These are phyloP conservation scores for Aspidiotus rigidus DNA, from an alignment of 2,888 invertebrate genomes.

Conservation along the genomic window DNA sequence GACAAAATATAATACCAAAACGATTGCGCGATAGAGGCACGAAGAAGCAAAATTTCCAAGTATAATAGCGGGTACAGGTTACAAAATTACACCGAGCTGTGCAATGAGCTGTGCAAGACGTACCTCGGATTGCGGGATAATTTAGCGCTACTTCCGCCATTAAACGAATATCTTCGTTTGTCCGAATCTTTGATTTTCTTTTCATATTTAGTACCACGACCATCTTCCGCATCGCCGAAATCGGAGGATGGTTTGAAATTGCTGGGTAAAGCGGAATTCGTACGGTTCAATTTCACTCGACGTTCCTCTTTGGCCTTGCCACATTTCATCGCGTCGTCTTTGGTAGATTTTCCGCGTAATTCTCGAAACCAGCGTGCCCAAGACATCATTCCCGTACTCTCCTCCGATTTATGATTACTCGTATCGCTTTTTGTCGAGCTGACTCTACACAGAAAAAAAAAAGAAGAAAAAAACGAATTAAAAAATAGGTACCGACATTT, in stretches of 20 bases:
- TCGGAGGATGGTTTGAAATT: slow-evolving; percentile 1
- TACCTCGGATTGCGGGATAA: slow-evolving; percentile 16
- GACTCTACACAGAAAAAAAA: background rate
- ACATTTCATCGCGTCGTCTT: background rate
- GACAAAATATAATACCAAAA: too few relatives aligned
- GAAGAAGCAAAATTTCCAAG: too few relatives aligned
- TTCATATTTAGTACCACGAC: background rate
- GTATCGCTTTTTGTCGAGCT: slow-evolving; percentile 1
- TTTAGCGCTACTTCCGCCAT: slow-evolving; percentile 8
- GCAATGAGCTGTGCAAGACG: background rate
- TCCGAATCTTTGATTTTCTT: slow-evolving; percentile 5
- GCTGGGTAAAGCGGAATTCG: slow-evolving; percentile 9
- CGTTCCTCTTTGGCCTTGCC: slow-evolving; percentile 3
- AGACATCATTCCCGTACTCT: slow-evolving; percentile 4
- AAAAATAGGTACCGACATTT: background rate
- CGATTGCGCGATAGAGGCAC: too few relatives aligned
- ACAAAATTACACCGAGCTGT: too few relatives aligned
- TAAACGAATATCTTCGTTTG: slow-evolving; percentile 13
- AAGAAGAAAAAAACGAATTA: background rate
- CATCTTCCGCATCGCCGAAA: background rate
- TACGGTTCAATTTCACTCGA: slow-evolving; percentile 8
- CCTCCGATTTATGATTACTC: slow-evolving; percentile 5
- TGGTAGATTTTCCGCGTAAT: slow-evolving; percentile 11
- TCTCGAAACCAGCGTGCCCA: slow-evolving; percentile 9
- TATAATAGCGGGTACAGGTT: too few relatives aligned